Percentiles rank a stretch among this genome's conserved stretches.
Evolutionary conservation across 2,113 vertebrate species (phyloP).

Genomic region (rat (Rattus norvegicus)): DNA sequence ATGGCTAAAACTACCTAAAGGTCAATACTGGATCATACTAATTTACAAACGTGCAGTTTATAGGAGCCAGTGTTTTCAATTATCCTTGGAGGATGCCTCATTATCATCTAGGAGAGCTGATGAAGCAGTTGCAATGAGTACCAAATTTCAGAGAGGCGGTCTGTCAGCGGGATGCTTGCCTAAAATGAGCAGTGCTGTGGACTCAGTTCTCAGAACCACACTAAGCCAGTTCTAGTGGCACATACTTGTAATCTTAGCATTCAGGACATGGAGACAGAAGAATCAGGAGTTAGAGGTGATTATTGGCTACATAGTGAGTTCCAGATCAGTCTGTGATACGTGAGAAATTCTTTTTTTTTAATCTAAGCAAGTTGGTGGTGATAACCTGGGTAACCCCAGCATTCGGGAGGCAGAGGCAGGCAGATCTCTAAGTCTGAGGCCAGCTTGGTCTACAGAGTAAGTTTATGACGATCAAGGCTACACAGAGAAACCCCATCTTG

Average conservation of each 20-base stretch:
- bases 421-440: not conserved
- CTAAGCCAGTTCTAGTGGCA: not conserved
- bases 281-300: not conserved
- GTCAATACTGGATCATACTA: not conserved
- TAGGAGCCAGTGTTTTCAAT: not conserved
- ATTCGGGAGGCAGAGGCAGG: not conserved
- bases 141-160: not conserved
- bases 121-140: not conserved
- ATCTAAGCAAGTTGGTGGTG: not conserved
- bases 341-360: not conserved
- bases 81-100: not conserved
- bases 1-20: not conserved
- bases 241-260: not conserved
- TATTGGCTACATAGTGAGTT: not conserved
- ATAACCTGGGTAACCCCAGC: not conserved
- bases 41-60: slow-evolving; percentile 37
- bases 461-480: not conserved
- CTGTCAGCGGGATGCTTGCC: not conserved
- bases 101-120: not conserved
- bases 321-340: not conserved
- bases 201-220: not conserved
- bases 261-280: not conserved
- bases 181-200: not conserved
- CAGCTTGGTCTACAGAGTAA: not conserved
- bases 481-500: not conserved